Percentiles rank a stretch among this genome's conserved stretches.
Conservation (phyloP, 2,888 invertebrate genomes). For the Cheilosia soror region DNA sequence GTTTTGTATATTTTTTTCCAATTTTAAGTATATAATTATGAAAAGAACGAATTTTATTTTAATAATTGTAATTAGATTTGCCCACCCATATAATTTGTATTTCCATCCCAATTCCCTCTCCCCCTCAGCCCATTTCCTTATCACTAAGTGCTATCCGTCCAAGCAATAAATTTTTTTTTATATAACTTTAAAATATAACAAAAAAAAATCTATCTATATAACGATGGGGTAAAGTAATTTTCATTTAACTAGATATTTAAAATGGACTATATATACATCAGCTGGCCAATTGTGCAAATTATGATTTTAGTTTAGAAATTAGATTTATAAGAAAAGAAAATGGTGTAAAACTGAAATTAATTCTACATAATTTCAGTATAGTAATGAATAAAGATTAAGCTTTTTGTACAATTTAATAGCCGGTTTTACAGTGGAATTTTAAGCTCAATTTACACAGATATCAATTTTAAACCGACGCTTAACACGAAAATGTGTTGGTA, state of each 20-base stretch:
- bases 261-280: conserved; percentile 14
- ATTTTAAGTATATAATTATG: no score
- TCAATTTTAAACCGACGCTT: no score
- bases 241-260: conserved; percentile 8
- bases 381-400: conserved; percentile 1
- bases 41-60: no score
- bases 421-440: no score
- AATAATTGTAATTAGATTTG: conserved; percentile 39
- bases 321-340: not conserved
- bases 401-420: conserved; percentile 16
- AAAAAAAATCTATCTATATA: not conserved
- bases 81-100: conserved; percentile 32
- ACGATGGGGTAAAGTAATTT: conserved; percentile 24
- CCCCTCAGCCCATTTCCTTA: not conserved
- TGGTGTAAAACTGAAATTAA: not conserved
- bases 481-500: no score
- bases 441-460: no score
- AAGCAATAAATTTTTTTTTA: not conserved
- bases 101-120: not conserved
- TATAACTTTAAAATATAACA: not conserved
- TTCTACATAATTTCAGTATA: not conserved
- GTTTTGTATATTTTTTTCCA: no score
- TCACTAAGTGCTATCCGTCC: conserved; percentile 12
- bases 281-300: conserved; percentile 54
- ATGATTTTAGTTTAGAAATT: conserved; percentile 5